Evolutionary conservation across 2,797 vertebrate species (phyloP), one percentile per base, ranked within the genome.

Genomic region (Clarias pachynema): DNA sequence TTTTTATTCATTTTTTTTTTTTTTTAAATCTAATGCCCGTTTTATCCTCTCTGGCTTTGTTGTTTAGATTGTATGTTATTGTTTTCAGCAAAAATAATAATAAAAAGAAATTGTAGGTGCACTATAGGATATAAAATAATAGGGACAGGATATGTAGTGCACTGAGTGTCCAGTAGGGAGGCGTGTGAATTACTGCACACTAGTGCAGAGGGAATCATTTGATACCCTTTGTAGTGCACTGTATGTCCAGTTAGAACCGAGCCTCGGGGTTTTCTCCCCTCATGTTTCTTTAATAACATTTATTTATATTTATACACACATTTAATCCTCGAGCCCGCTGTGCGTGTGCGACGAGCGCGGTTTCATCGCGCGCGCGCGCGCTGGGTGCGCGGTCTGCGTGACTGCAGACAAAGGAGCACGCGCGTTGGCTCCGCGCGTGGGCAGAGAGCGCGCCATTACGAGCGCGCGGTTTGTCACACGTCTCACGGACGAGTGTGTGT

Each of bases 381-480:
- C 87, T 34, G 91, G 90, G 87, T 87, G 82, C 15, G 29, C 15
- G 49, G 10, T 34, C 24, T 24, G n/a, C 31, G 31, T 5, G 6
- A 22, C 20, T 20, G 37, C 7, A 65, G 78, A 80, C 60, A 65
- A 79, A 79, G 59, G 59, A 79, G 4, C 22, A 4, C 53, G 4
- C 82, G 89, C 88, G n/a, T n/a, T 87, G 89, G 20, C 40, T 79
- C 3, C 53, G 4, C 82, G 89, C 78, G 60, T 49, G 24, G 78
- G 78, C 16, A 87, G 79, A 86, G 44, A 44, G 44, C 88, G 89
- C 87, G 86, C 92, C 88, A 89, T 93, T 93, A 89, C 89, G 90
- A 89, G 89, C 60, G 84, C 79, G 87, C 84, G 85, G 89, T 88
- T 93, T 92, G 91, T 90, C 89, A 93, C 91, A 92, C 90, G 60